Evolutionary conservation across 2,797 vertebrate species (phyloP), one percentile per base, ranked within the genome.

Genomic region (Thripadectes ignobilis): DNA sequence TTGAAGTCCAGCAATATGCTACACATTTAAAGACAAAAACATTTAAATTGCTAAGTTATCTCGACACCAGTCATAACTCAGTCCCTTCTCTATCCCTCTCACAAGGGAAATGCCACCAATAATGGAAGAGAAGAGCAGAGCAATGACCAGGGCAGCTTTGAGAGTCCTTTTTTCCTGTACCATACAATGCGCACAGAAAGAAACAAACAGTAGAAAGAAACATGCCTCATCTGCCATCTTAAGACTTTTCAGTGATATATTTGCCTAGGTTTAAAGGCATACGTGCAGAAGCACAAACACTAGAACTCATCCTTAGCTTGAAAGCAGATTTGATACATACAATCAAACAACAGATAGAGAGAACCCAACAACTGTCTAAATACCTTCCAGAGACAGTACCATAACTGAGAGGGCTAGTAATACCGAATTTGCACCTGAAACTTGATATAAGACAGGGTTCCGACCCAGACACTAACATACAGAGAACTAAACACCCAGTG

Each of bases 181-280:
- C 29, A 54, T 10, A 59, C 4, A 45, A 21, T 2, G 18, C 16
- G 62, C 7, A 49, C 4, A 61, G 43, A 85, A 71, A 55, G 9
- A 79, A 71, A 68, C 7, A 71, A 69, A 29, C 7, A 32, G 10
- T 1, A 67, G 32, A 55, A 63, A 29, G 12, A 75, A 80, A 69
- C 9, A 43, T 0, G 1, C 4, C 10, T 45, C 3, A 7, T 30
- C 14, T 7, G 13, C 9, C 12, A 13, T 7, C 14, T 61, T 43
- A 61, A 18, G 17, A 58, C 8, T 51, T 59, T 57, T 22, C 88
- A 59, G 27, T 21, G 9, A 36, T 7, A 14, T 2, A 12, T 65
- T 62, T 38, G 10, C 13, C 21, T 52, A 2, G 0, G 0, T 52
- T 77, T 61, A 78, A 54, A 90, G 27, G 30, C 5, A 36, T 9